A percentile compares a stretch with the other conserved stretches of the same genome.
Evolutionary conservation across 2,113 vertebrate species (phyloP).

Genomic region (Dascyllus trimaculatus): DNA sequence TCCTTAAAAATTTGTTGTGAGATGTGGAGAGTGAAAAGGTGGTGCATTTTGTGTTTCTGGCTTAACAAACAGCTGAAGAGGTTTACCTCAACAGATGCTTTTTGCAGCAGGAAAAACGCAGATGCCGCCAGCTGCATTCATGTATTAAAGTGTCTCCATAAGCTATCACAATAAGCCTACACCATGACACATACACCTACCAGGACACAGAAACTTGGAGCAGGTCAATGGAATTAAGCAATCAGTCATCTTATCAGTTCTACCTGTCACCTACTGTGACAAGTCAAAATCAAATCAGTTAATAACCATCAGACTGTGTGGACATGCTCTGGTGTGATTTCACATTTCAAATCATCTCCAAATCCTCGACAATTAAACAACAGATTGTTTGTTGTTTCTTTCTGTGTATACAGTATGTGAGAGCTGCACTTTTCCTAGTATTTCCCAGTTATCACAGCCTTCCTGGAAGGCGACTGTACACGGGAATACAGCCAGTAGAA

Average conservation of each 20-base stretch:
- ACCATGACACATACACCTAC: not conserved
- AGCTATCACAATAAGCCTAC: not conserved
- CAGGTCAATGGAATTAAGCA: not conserved
- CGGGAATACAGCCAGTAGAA: conserved; percentile 13
- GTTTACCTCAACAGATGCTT: not conserved
- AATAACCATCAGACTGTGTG: not conserved
- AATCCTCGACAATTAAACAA: not conserved
- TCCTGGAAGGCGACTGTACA: conserved; percentile 47
- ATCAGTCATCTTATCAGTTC: not conserved
- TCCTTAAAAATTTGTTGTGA: no score
- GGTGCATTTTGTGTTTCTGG: no score
- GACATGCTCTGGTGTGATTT: not conserved
- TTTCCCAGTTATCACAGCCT: conserved; percentile 30
- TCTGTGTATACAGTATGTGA: not conserved
- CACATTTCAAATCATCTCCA: conserved; percentile 13
- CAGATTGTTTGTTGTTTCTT: not conserved
- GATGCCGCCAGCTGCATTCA: not conserved
- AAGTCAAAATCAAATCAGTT: not conserved
- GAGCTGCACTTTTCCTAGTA: conserved; percentile 32
- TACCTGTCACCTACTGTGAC: not conserved
- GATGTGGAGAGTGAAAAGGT: no score
- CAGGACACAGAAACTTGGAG: not conserved
- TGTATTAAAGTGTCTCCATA: not conserved
- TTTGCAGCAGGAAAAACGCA: not conserved
- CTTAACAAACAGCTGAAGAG: not conserved